Percentiles rank a stretch among this genome's conserved stretches.
Conservation (phyloP, 2,888 invertebrate genomes). For the Drosophila suboccidentalis region DNA sequence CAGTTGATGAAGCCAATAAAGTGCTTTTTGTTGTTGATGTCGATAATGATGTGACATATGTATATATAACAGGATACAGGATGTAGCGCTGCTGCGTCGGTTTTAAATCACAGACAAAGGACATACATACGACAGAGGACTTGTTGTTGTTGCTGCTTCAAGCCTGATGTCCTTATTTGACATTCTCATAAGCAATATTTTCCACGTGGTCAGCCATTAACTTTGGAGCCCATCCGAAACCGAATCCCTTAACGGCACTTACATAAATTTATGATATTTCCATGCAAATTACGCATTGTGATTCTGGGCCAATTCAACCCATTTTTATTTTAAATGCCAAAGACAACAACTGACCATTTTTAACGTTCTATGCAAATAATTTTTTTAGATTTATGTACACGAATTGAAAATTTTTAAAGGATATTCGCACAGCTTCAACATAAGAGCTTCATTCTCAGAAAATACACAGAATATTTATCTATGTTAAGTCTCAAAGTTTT, state of each 20-base stretch:
- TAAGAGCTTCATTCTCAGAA: background rate
- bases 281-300: conserved; percentile 56
- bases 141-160: background rate
- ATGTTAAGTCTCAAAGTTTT: conserved; percentile 54
- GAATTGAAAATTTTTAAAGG: conserved; percentile 18
- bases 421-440: background rate
- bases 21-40: conserved; percentile 74
- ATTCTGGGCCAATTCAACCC: background rate
- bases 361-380: conserved; percentile 48
- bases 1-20: conserved; percentile 73
- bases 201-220: conserved; percentile 47
- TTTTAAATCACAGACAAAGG: conserved; percentile 25
- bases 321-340: conserved; percentile 32
- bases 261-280: conserved; percentile 57
- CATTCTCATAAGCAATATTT: conserved; percentile 48
- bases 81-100: background rate
- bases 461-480: conserved; percentile 47
- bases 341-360: conserved; percentile 52
- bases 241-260: conserved; percentile 40
- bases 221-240: conserved; percentile 2
- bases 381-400: conserved; percentile 42
- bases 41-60: conserved; percentile 70
- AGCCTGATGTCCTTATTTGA: conserved; percentile 55
- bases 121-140: conserved; percentile 1
- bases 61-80: conserved; percentile 20